A percentile compares a stretch with the other conserved stretches of the same genome.
Evolutionary conservation across 2,888 invertebrate species (phyloP).

Genomic region (Chymomyza procnemis): DNA sequence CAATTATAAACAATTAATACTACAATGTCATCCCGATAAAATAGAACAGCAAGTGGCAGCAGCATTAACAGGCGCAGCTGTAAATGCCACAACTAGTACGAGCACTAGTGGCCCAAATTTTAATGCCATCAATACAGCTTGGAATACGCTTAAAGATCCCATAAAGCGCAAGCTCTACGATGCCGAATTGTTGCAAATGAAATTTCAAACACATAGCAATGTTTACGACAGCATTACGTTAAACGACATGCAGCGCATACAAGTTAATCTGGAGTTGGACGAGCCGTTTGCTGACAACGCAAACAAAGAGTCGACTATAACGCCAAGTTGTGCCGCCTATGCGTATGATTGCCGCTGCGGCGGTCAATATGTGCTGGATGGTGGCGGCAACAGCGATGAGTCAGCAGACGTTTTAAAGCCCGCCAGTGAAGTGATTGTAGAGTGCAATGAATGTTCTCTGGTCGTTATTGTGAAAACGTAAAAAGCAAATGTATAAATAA

Average conservation of each 20-base stretch:
- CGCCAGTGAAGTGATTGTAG: conserved; percentile 80
- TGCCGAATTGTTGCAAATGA: conserved; percentile 81
- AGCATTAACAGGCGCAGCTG: conserved; percentile 29
- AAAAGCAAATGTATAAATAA: conserved; percentile 28
- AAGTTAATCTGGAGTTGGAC: conserved; percentile 32
- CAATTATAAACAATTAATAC: conserved; percentile 77
- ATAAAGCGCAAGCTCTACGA: conserved; percentile 83
- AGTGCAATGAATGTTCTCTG: conserved; percentile 88
- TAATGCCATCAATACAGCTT: conserved; percentile 84
- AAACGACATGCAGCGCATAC: conserved; percentile 79
- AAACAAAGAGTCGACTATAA: conserved; percentile 46
- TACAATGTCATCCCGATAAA: conserved; percentile 78
- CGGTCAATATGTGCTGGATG: conserved; percentile 79
- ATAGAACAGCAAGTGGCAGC: conserved; percentile 59
- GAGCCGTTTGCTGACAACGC: conserved; percentile 11
- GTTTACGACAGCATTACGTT: conserved; percentile 79
- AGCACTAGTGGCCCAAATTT: conserved; percentile 76
- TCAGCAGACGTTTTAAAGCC: conserved; percentile 34
- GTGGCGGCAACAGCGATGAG: conserved; percentile 56
- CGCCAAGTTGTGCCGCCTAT: conserved; percentile 44
- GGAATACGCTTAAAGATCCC: conserved; percentile 83
- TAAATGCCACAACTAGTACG: conserved; percentile 30
- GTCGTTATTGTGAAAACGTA: conserved; percentile 79
- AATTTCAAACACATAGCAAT: conserved; percentile 81
- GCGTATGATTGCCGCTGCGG: conserved; percentile 86